A percentile compares a stretch with the other conserved stretches of the same genome.
Evolutionary conservation across 2,113 vertebrate genomes (phyloP).

Genomic region (Poeciliopsis retropinna): DNA sequence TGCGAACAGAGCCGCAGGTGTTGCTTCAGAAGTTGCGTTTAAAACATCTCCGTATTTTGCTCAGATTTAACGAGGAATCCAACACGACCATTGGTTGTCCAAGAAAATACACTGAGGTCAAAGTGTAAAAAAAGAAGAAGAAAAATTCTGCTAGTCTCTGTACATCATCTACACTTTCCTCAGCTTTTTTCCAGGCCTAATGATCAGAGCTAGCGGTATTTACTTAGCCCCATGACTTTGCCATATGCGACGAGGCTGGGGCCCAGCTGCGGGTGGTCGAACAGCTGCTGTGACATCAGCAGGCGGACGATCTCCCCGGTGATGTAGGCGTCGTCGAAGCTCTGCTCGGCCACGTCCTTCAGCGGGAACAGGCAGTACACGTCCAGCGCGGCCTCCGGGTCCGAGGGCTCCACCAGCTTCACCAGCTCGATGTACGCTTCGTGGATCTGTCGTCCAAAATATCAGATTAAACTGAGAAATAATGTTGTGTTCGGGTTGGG

Average conservation of each 20-base stretch:
- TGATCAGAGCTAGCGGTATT: conserved; percentile 2
- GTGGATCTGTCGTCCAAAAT: conserved; percentile 55
- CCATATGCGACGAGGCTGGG: conserved; percentile 69
- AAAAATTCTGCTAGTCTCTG: neutral
- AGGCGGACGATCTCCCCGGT: conserved; percentile 73
- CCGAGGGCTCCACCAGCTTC: conserved; percentile 63
- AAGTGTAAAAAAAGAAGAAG: neutral
- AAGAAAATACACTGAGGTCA: neutral
- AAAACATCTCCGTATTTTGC: too few relatives aligned
- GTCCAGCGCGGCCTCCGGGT: conserved; percentile 70
- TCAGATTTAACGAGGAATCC: too few relatives aligned
- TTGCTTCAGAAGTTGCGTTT: neutral
- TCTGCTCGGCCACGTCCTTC: conserved; percentile 65
- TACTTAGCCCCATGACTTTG: conserved; percentile 78
- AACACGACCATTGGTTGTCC: too few relatives aligned
- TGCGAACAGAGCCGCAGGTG: conserved; percentile 40
- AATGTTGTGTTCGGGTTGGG: neutral
- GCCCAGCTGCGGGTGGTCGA: conserved; percentile 68
- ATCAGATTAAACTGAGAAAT: neutral
- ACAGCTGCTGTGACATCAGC: conserved; percentile 72
- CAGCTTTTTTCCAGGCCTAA: neutral
- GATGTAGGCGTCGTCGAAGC: conserved; percentile 77
- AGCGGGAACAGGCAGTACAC: conserved; percentile 76
- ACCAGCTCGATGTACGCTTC: conserved; percentile 75
- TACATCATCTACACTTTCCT: neutral